Conservation (phyloP, 2,113 vertebrate species). For the Nesogale talazaci region DNA sequence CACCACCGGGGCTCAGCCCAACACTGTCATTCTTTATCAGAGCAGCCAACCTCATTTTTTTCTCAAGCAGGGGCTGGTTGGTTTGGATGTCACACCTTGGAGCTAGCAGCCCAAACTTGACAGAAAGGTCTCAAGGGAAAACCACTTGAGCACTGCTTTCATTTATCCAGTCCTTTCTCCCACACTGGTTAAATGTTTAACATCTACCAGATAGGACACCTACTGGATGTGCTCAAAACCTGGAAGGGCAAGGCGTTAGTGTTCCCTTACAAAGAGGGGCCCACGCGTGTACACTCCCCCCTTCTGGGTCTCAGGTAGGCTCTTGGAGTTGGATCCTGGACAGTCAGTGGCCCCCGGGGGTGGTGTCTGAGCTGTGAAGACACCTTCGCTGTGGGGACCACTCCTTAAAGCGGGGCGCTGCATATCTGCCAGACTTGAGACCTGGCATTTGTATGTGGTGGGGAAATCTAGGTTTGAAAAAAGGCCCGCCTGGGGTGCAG, state of each 20-base stretch:
- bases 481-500: neutral
- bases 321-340: neutral
- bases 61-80: no score
- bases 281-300: neutral
- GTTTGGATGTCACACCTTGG: no score
- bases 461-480: neutral
- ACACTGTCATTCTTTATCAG: no score
- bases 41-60: no score
- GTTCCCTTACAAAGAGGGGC: neutral
- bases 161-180: neutral
- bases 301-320: neutral
- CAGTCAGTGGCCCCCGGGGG: neutral
- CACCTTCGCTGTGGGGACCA: neutral
- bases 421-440: neutral
- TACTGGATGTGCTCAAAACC: neutral
- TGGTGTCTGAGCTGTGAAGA: neutral
- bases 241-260: neutral
- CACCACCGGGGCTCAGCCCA: no score
- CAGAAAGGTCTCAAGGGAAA: neutral
- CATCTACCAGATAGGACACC: slow-evolving; percentile 34
- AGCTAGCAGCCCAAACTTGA: no score
- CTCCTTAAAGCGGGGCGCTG: neutral
- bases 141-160: no score
- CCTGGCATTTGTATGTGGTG: neutral
- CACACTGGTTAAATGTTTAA: neutral